Conservation (phyloP, 2,113 vertebrate genomes). For the Cricetomys ansorgei region DNA sequence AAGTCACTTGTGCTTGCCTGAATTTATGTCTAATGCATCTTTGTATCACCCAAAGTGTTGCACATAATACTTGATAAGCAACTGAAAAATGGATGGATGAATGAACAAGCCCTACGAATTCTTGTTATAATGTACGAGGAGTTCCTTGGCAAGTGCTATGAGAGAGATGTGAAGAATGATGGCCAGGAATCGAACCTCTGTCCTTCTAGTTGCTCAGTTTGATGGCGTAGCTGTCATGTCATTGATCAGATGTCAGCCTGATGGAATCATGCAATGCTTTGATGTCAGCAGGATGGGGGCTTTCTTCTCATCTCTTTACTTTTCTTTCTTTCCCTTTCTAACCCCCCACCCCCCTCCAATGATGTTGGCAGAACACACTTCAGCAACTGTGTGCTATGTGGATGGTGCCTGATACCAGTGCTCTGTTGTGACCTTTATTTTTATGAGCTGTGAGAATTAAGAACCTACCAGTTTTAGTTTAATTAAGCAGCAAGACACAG, state of each 20-base stretch:
- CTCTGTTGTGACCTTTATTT: slow-evolving; percentile 88
- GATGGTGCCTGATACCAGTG: slow-evolving; percentile 70
- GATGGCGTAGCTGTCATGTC: neutral
- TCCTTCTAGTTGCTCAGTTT: neutral
- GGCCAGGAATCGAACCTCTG: neutral
- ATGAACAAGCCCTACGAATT: neutral
- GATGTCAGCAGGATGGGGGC: neutral
- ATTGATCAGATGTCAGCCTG: neutral
- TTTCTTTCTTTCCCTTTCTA: too few relatives aligned
- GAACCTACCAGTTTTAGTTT: slow-evolving; percentile 87
- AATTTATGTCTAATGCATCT: neutral
- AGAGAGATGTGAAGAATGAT: slow-evolving; percentile 25
- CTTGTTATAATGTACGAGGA: neutral
- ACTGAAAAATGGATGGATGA: neutral
- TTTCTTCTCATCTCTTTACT: neutral
- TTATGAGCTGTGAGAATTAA: slow-evolving; percentile 88
- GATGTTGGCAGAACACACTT: slow-evolving; percentile 62
- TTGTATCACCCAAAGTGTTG: neutral
- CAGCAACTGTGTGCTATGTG: slow-evolving; percentile 58
- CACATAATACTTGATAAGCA: neutral
- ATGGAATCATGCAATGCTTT: neutral
- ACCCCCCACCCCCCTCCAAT: too few relatives aligned
- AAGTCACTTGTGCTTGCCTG: neutral
- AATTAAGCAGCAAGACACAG: slow-evolving; percentile 87
- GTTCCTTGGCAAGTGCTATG: neutral